Conservation (phyloP, 2,888 invertebrate genomes). For the Gortyna flavago region DNA sequence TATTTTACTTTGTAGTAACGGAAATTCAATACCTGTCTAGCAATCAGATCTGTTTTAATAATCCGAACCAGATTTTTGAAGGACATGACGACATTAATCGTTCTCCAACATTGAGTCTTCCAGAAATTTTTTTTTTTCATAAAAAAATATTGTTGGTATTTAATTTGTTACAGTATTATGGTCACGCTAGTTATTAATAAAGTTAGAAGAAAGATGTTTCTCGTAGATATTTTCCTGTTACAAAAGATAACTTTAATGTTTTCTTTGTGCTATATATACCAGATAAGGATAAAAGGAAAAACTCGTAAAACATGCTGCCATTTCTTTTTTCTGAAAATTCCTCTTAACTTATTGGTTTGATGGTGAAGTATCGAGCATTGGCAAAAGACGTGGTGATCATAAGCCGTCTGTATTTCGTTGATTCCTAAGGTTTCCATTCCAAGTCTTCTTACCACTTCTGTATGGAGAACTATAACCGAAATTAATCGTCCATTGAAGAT, state of each 20-base stretch:
- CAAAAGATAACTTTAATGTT: conserved; percentile 9
- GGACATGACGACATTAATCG: background rate
- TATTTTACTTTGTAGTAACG: background rate
- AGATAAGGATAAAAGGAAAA: conserved; percentile 13
- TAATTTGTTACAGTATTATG: conserved; percentile 7
- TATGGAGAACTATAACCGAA: background rate
- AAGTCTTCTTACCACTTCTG: background rate
- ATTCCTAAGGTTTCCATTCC: background rate
- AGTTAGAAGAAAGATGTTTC: conserved; percentile 24
- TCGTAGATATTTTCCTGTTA: conserved; percentile 17
- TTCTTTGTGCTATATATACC: background rate
- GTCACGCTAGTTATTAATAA: conserved; percentile 13
- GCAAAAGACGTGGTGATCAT: background rate
- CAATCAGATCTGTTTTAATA: background rate
- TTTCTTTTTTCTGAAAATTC: background rate
- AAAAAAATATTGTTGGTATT: background rate
- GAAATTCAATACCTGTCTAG: background rate
- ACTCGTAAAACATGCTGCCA: background rate
- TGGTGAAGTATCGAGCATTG: background rate
- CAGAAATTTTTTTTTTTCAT: background rate
- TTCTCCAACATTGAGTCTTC: background rate
- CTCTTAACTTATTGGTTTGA: background rate
- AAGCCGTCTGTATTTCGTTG: background rate
- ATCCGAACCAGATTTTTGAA: background rate
- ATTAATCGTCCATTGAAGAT: background rate